phyloP scores from a whole-genome alignment of 2,888 invertebrate species.

The Drosophila colorata region DNA sequence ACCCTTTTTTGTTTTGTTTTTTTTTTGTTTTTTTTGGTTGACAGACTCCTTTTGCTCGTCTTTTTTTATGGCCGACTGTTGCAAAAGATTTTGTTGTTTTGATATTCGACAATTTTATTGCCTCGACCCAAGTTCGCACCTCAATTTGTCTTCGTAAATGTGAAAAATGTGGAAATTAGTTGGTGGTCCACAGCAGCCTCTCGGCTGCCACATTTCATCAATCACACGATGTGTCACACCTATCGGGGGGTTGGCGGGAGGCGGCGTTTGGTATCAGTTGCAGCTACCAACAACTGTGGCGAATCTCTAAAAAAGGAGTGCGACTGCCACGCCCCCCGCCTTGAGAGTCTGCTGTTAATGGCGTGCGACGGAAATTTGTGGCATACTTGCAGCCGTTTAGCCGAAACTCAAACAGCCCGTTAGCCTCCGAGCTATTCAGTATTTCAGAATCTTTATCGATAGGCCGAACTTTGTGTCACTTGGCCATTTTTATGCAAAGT shows the following conservation, averaged over 20 bases:
- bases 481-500: constrained; percentile 75
- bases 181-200: constrained; percentile 56
- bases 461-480: constrained; percentile 39
- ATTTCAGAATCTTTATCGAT: constrained; percentile 33
- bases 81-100: constrained; percentile 78
- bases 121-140: constrained; percentile 85
- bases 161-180: constrained; percentile 85
- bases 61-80: constrained; percentile 70
- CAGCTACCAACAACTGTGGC: constrained; percentile 54
- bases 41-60: constrained; percentile 28
- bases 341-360: constrained; percentile 61
- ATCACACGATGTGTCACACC: constrained; percentile 84
- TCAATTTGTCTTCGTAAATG: constrained; percentile 85
- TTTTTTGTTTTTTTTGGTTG: neutral
- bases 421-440: neutral
- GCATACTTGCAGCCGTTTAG: constrained; percentile 62
- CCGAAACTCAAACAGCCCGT: constrained; percentile 48
- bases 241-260: constrained; percentile 65
- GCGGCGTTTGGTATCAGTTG: constrained; percentile 54
- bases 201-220: constrained; percentile 76
- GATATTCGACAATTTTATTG: constrained; percentile 83
- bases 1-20: constrained; percentile 54
- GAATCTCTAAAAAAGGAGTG: constrained; percentile 65
- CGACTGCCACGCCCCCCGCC: constrained; percentile 63
- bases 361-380: constrained; percentile 46